Evolutionary conservation across 2,888 invertebrate genomes (phyloP).

Genomic region (Himalopsyche japonica): DNA sequence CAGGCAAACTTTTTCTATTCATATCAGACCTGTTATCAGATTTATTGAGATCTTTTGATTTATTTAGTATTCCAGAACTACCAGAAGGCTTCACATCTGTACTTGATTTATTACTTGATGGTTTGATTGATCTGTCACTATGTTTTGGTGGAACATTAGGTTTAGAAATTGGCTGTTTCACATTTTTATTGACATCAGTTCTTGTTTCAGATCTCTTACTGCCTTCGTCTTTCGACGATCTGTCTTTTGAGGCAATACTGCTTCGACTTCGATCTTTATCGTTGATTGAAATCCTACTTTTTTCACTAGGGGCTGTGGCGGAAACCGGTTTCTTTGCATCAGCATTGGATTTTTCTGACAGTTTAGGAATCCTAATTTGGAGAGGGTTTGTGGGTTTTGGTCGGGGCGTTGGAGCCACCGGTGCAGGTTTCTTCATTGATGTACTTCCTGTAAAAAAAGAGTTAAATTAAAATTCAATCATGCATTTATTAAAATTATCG

Average conservation of each 20-base stretch:
- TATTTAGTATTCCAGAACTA: neutral
- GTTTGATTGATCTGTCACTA: slow-evolving; percentile 46
- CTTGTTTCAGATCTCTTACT: slow-evolving; percentile 50
- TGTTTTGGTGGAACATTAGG: slow-evolving; percentile 45
- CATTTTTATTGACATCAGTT: slow-evolving; percentile 17
- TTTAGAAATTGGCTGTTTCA: slow-evolving; percentile 2
- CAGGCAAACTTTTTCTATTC: neutral
- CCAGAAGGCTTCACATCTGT: neutral
- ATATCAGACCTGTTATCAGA: neutral
- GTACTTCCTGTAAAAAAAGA: slow-evolving; percentile 46
- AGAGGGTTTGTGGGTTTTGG: slow-evolving; percentile 23
- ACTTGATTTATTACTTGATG: slow-evolving; percentile 42
- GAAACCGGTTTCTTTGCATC: slow-evolving; percentile 50
- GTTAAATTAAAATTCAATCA: neutral
- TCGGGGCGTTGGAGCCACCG: slow-evolving; percentile 48
- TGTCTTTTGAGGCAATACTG: slow-evolving; percentile 51
- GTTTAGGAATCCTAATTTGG: slow-evolving; percentile 59
- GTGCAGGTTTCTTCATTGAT: slow-evolving; percentile 50
- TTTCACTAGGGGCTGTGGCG: slow-evolving; percentile 35
- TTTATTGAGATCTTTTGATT: neutral
- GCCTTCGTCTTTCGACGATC: slow-evolving; percentile 37
- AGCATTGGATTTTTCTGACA: slow-evolving; percentile 41
- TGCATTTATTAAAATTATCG: neutral
- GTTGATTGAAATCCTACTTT: slow-evolving; percentile 42
- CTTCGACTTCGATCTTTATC: slow-evolving; percentile 45